Conservation (phyloP, 2,888 invertebrate genomes). For the Sarcophaga variegata region DNA sequence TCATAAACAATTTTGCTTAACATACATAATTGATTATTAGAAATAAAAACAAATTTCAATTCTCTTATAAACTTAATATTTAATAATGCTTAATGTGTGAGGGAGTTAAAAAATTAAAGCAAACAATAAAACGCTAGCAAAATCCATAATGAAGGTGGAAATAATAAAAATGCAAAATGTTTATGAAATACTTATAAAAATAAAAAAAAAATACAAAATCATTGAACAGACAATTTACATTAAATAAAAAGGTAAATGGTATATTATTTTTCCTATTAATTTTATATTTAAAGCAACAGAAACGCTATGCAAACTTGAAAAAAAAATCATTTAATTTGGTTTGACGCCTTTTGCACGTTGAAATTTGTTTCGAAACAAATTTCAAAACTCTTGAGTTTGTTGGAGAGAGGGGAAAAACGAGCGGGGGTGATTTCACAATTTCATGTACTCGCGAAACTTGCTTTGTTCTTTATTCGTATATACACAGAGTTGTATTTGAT, state of each 20-base stretch:
- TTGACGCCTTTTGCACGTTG: no score
- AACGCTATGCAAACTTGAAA: constrained; percentile 26
- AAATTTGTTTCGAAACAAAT: no score
- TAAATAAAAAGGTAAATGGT: constrained; percentile 21
- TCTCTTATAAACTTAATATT: background rate
- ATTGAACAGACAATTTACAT: constrained; percentile 9
- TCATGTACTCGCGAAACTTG: no score
- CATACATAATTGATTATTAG: constrained; percentile 4
- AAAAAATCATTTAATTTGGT: constrained; percentile 19
- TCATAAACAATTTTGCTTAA: constrained; percentile 46
- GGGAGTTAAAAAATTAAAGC: constrained; percentile 21
- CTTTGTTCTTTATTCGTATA: no score
- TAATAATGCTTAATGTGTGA: background rate
- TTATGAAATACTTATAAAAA: constrained; percentile 36
- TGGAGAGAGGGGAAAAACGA: no score
- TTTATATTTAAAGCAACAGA: constrained; percentile 13
- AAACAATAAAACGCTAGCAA: constrained; percentile 34
- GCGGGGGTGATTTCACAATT: no score
- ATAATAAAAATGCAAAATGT: constrained; percentile 61
- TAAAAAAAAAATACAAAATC: constrained; percentile 39
- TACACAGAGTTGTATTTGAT: no score
- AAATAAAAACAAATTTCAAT: constrained; percentile 12
- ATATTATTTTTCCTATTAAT: background rate
- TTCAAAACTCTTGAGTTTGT: no score
- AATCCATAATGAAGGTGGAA: constrained; percentile 32